Evolutionary conservation across 2,113 vertebrate genomes (phyloP).

Genomic region (Miniopterus natalensis): DNA sequence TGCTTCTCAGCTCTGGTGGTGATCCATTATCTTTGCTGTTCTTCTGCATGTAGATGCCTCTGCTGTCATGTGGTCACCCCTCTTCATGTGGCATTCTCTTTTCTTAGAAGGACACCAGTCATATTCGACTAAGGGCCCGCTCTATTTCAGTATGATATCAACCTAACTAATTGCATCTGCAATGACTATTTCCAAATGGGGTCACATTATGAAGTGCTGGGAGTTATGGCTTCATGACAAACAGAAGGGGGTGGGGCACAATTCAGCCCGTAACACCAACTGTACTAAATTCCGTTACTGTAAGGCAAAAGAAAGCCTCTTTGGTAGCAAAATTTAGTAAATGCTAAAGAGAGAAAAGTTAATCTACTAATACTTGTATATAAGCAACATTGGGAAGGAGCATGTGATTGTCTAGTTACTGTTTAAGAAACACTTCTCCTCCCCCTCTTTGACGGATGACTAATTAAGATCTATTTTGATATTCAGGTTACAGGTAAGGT

Average conservation of each 20-base stretch:
- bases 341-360: not conserved
- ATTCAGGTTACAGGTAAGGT: not conserved
- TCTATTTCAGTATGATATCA: not conserved
- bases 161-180: not conserved
- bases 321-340: not conserved
- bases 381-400: not conserved
- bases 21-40: not conserved
- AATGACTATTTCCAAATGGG: not conserved
- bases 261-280: not conserved
- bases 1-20: not conserved
- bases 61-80: not conserved
- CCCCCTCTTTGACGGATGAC: not conserved
- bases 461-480: conserved; percentile 7
- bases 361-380: not conserved
- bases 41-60: not conserved
- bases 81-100: not conserved
- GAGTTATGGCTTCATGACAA: not conserved
- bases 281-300: not conserved
- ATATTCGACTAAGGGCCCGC: not conserved
- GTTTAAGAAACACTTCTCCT: not conserved
- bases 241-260: not conserved
- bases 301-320: not conserved
- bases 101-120: not conserved
- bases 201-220: not conserved
- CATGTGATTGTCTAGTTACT: not conserved